Evolutionary conservation across 64 coral and sea anemone genomes (phyloP).

Genomic region (Acropora tenuis): DNA sequence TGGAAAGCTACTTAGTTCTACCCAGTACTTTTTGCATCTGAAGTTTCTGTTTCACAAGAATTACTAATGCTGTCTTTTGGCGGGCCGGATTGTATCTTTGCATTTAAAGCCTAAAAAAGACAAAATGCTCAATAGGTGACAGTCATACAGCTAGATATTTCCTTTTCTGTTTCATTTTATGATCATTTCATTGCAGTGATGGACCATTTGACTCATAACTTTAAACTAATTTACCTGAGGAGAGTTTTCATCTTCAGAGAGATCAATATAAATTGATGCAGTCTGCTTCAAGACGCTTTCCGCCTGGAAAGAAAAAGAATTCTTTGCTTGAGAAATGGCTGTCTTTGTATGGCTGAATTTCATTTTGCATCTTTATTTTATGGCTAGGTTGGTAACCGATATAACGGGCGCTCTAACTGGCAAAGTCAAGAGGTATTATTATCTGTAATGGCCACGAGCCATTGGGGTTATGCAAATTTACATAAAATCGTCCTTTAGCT

Average conservation of each 20-base stretch:
- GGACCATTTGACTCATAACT: background rate
- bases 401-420: background rate
- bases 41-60: constrained; percentile 17
- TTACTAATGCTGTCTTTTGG: constrained; percentile 9
- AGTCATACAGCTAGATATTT: background rate
- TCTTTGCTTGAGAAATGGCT: background rate
- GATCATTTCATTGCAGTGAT: background rate
- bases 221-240: background rate
- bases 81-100: background rate
- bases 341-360: background rate
- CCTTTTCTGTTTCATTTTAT: background rate
- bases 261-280: background rate
- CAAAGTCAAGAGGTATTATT: no score
- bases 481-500: background rate
- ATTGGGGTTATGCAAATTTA: background rate
- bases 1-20: background rate
- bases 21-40: background rate
- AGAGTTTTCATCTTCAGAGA: background rate
- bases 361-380: background rate
- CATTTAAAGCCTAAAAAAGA: background rate
- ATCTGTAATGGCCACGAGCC: background rate
- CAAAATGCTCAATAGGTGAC: background rate
- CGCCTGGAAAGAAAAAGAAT: background rate
- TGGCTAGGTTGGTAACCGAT: background rate
- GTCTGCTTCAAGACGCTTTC: background rate